Percentiles rank a stretch among this genome's conserved stretches.
Conservation (phyloP, 2,797 vertebrate species). For the Parambassis ranga region DNA sequence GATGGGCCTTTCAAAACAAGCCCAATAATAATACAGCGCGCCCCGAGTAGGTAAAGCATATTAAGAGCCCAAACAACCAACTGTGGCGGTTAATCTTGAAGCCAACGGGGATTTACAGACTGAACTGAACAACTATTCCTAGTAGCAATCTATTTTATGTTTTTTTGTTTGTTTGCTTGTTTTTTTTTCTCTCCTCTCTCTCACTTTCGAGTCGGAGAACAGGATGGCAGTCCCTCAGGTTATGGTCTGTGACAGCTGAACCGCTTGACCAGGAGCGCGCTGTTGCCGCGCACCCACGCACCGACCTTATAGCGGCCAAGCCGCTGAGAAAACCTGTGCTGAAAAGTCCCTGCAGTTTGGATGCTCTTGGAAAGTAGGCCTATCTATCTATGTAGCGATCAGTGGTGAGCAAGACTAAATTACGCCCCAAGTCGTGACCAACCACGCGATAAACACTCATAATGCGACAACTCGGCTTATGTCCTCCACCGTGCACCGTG, state of each 20-base stretch:
- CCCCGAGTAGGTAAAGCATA: conserved; percentile 2
- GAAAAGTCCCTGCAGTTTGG: conserved; percentile 47
- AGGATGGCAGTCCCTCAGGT: conserved; percentile 33
- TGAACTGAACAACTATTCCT: conserved; percentile 10
- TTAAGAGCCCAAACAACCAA: conserved; percentile 35
- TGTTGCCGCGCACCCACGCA: conserved; percentile 67
- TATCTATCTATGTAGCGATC: conserved; percentile 21
- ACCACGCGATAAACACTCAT: conserved; percentile 16
- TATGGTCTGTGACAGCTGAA: conserved; percentile 45
- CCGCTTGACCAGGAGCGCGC: conserved; percentile 50
- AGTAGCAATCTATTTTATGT: background rate
- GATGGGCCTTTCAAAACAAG: conserved; percentile 14
- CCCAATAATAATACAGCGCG: conserved; percentile 15
- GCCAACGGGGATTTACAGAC: background rate
- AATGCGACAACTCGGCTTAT: conserved; percentile 42
- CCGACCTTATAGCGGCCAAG: conserved; percentile 29
- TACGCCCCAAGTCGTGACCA: conserved; percentile 43
- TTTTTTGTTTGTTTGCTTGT: background rate
- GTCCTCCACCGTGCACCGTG: conserved; percentile 11
- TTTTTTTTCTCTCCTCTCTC: background rate
- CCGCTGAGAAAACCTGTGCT: conserved; percentile 35
- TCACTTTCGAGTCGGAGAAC: background rate
- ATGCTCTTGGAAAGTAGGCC: conserved; percentile 40
- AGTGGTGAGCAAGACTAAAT: conserved; percentile 16
- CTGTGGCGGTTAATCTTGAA: conserved; percentile 16